A percentile compares a stretch with the other conserved stretches of the same genome.
phyloP scores from a whole-genome alignment of 2,797 vertebrate species.

The Trichosurus vulpecula region DNA sequence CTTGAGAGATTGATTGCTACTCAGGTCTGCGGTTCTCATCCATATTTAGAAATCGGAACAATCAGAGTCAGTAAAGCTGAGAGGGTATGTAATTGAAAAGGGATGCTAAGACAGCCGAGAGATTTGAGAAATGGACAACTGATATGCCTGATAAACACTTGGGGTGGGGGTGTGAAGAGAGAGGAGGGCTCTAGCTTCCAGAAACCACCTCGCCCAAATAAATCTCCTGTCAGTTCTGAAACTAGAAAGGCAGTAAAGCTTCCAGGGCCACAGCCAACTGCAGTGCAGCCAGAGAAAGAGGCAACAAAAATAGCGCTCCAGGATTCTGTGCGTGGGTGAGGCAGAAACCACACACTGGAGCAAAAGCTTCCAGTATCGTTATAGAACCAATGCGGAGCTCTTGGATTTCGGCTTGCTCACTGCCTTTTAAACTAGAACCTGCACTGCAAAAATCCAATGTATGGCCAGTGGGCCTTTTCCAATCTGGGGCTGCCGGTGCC shows the following conservation, averaged over 20 bases:
- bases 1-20: background rate
- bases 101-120: background rate
- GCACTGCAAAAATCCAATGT: constrained; percentile 73
- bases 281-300: constrained; percentile 90
- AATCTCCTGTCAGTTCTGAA: constrained; percentile 78
- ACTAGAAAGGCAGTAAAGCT: constrained; percentile 80
- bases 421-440: constrained; percentile 60
- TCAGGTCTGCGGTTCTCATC: background rate
- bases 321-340: constrained; percentile 94
- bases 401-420: constrained; percentile 76
- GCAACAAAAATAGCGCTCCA: constrained; percentile 93
- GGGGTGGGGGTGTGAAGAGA: background rate
- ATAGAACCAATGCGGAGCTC: constrained; percentile 83
- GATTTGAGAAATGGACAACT: constrained; percentile 59
- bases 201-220: constrained; percentile 59
- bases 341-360: constrained; percentile 95
- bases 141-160: background rate
- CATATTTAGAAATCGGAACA: background rate
- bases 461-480: constrained; percentile 75
- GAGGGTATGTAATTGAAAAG: constrained; percentile 20
- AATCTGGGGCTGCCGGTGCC: constrained; percentile 18
- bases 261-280: constrained; percentile 82
- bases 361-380: constrained; percentile 88
- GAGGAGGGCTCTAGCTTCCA: constrained; percentile 60
- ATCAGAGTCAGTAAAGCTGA: background rate